phyloP scores from a whole-genome alignment of 1,140 invertebrate genomes.

The Argopecten irradians region DNA sequence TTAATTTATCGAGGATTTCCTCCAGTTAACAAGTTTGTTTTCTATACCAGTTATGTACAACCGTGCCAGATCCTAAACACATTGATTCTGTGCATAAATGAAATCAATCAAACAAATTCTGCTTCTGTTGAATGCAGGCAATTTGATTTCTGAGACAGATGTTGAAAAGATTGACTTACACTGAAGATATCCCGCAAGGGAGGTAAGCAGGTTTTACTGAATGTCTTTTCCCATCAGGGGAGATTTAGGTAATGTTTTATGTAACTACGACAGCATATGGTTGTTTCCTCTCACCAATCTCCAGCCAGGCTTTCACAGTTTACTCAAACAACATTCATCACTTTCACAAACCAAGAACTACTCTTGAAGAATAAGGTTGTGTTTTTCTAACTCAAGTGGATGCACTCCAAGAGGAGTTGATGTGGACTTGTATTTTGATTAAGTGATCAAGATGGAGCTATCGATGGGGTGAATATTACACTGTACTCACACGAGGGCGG shows the following conservation, averaged over 20 bases:
- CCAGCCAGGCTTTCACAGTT: background rate
- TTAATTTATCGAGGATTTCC: background rate
- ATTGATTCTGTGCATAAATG: constrained; percentile 2
- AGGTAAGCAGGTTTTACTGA: background rate
- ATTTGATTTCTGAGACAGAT: constrained; percentile 3
- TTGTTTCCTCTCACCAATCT: background rate
- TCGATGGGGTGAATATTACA: background rate
- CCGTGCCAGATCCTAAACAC: background rate
- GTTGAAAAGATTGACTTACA: background rate
- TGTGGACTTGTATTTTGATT: constrained; percentile 5
- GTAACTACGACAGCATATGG: background rate
- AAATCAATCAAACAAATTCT: constrained; percentile 23
- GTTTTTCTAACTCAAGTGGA: background rate
- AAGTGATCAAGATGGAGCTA: background rate
- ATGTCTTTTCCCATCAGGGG: background rate
- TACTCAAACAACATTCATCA: constrained; percentile 18
- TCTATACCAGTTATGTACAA: background rate
- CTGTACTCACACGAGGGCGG: background rate
- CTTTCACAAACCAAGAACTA: background rate
- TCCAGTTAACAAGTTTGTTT: background rate
- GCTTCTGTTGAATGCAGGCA: background rate
- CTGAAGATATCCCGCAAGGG: background rate
- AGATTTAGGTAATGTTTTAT: background rate
- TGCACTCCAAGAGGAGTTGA: background rate
- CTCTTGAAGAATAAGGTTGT: background rate